A percentile compares a stretch with the other conserved stretches of the same genome.
Evolutionary conservation across 2,888 invertebrate species (phyloP).

Genomic region (Lypha dubia): DNA sequence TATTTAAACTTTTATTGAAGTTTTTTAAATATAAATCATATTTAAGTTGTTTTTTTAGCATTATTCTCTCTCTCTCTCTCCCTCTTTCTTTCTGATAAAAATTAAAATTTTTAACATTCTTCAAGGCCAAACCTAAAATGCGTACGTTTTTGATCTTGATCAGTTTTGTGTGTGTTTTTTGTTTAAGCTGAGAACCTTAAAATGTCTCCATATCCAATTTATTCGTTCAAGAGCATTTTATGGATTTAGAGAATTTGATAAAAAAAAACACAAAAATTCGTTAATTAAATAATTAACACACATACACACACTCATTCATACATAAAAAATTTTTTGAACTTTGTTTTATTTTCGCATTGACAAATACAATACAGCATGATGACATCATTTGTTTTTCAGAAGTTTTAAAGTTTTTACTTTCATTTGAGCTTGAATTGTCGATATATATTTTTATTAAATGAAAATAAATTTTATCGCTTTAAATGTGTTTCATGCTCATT

Average conservation of each 20-base stretch:
- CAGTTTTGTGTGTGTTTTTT: conserved; percentile 1
- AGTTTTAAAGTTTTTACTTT: conserved; percentile 70
- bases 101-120: conserved; percentile 22
- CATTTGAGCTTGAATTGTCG: conserved; percentile 63
- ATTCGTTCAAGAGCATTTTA: conserved; percentile 34
- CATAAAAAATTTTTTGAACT: too few relatives aligned
- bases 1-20: conserved; percentile 7
- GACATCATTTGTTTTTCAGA: conserved; percentile 69
- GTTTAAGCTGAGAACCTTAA: conserved; percentile 15
- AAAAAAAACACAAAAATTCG: conserved; percentile 41
- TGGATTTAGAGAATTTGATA: conserved; percentile 16
- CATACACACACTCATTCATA: conserved; percentile 1
- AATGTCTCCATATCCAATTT: conserved; percentile 15
- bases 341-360: conserved; percentile 18
- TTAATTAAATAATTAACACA: conserved; percentile 20
- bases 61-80: not conserved
- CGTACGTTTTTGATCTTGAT: conserved; percentile 6
- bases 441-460: not conserved
- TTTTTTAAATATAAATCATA: conserved; percentile 29
- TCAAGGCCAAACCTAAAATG: conserved; percentile 31
- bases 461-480: conserved; percentile 37
- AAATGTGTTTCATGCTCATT: conserved; percentile 37
- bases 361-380: conserved; percentile 37
- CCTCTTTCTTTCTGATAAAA: conserved; percentile 12
- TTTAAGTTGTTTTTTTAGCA: conserved; percentile 10